Conservation (phyloP, 2,888 invertebrate genomes). For the Eilema caniola region DNA sequence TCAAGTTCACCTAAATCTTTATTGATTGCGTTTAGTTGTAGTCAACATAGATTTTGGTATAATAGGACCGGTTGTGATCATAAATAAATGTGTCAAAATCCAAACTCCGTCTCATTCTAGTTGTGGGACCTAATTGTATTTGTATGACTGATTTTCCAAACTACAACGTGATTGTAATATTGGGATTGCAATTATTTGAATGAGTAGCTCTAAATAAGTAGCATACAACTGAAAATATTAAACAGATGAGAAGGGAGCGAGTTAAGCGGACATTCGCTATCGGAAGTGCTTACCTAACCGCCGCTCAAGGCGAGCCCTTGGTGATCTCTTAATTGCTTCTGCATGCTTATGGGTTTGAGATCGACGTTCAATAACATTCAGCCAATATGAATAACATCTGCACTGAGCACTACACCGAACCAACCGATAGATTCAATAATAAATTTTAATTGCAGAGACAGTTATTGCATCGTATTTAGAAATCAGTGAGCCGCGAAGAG, state of each 20-base stretch:
- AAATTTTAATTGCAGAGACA: conserved; percentile 40
- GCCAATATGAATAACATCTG: conserved; percentile 41
- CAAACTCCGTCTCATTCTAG: not conserved
- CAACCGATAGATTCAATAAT: conserved; percentile 21
- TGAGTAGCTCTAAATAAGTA: conserved; percentile 55
- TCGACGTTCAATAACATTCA: conserved; percentile 43
- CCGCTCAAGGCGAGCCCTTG: conserved; percentile 66
- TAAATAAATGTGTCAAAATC: conserved; percentile 4
- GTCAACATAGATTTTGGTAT: not conserved
- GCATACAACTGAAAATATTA: conserved; percentile 53
- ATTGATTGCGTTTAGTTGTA: conserved; percentile 1
- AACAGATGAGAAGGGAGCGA: conserved; percentile 52
- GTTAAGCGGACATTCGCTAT: conserved; percentile 48
- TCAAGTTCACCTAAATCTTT: not conserved
- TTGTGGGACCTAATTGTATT: not conserved
- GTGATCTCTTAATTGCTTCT: conserved; percentile 55
- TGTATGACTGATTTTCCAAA: not conserved
- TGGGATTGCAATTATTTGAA: conserved; percentile 50
- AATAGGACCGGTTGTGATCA: conserved; percentile 2
- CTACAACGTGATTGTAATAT: not conserved
- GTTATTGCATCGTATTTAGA: conserved; percentile 38
- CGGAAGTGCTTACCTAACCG: conserved; percentile 64
- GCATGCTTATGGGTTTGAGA: conserved; percentile 52
- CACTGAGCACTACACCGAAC: conserved; percentile 35
- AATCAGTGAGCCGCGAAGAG: conserved; percentile 6